A percentile compares a stretch with the other conserved stretches of the same genome.
These are phyloP conservation scores for Leuciscus waleckii DNA, from an alignment of 2,797 vertebrate species.

Conservation along the genomic window DNA sequence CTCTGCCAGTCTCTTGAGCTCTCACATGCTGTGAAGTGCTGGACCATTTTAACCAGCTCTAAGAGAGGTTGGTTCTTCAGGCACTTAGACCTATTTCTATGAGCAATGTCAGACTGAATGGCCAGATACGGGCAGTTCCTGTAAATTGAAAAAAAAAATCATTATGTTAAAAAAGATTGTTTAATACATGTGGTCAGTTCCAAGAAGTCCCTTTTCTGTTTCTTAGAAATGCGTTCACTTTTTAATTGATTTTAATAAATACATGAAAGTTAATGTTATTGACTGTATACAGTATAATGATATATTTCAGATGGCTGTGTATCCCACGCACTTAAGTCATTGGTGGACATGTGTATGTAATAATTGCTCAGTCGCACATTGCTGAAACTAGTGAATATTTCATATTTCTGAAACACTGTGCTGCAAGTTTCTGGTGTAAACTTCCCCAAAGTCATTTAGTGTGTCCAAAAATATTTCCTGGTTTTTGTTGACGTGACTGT, in stretches of 20 bases:
- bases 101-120: not conserved
- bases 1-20: conserved; percentile 19
- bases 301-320: not conserved
- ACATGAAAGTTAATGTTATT: too few relatives aligned
- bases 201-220: not conserved
- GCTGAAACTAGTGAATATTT: conserved; percentile 43
- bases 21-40: conserved; percentile 35
- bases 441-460: not conserved
- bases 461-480: conserved; percentile 19
- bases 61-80: conserved; percentile 6
- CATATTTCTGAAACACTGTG: conserved; percentile 1
- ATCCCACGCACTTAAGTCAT: not conserved
- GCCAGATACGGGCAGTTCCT: not conserved
- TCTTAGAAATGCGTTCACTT: not conserved
- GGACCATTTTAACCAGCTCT: conserved; percentile 17
- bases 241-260: too few relatives aligned
- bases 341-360: not conserved
- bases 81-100: conserved; percentile 20
- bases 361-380: conserved; percentile 31
- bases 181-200: not conserved
- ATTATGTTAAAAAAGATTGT: not conserved
- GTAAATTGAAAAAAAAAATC: not conserved
- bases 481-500: conserved; percentile 1
- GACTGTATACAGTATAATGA: too few relatives aligned
- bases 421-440: conserved; percentile 13